Conservation (phyloP, 1,140 invertebrate genomes). For the Drosophila albomicans region DNA sequence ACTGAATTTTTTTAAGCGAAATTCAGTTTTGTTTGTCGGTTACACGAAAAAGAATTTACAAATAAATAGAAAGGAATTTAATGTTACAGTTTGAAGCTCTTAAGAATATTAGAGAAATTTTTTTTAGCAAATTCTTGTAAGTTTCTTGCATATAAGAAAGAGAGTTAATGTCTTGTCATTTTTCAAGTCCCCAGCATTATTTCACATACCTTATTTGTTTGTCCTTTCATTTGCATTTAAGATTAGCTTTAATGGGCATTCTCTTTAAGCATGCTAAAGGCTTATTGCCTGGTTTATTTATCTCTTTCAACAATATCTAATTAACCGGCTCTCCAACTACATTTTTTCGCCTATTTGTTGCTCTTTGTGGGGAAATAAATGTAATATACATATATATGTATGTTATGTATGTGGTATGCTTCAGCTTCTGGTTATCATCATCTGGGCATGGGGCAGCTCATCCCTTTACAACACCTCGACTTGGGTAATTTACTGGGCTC, state of each 20-base stretch:
- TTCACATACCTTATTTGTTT: background rate
- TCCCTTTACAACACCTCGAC: conserved; percentile 34
- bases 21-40: too few species aligned
- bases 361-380: conserved; percentile 18
- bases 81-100: too few species aligned
- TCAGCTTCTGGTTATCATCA: conserved; percentile 8
- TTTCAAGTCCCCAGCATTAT: background rate
- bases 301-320: conserved; percentile 29
- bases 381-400: conserved; percentile 14
- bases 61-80: too few species aligned
- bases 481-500: conserved; percentile 38
- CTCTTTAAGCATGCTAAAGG: conserved; percentile 19
- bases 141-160: background rate
- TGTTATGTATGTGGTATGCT: background rate
- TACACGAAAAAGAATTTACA: too few species aligned
- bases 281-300: conserved; percentile 1
- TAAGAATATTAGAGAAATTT: too few species aligned
- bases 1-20: accelerated
- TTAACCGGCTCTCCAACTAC: conserved; percentile 31
- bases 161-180: background rate
- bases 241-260: background rate
- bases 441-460: conserved; percentile 6
- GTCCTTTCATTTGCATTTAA: conserved; percentile 1
- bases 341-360: conserved; percentile 10
- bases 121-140: too few species aligned